phyloP scores from a whole-genome alignment of 2,888 invertebrate species.

The Drosophila maculinotata region DNA sequence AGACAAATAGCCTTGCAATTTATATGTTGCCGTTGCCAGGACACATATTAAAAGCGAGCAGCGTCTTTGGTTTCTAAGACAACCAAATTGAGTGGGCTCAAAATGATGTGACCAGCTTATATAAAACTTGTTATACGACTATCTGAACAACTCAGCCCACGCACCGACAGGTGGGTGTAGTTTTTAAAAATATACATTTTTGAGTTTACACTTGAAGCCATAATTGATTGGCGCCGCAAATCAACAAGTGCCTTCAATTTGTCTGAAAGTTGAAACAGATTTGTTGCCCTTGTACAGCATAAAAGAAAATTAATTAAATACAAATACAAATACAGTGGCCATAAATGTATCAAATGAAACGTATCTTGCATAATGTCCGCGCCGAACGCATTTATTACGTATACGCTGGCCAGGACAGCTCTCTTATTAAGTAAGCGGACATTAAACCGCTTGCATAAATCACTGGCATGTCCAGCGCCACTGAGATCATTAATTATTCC shows the following conservation, averaged over 20 bases:
- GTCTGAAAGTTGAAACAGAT: conserved; percentile 6
- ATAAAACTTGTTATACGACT: conserved; percentile 13
- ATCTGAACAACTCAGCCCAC: conserved; percentile 3
- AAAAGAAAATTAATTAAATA: conserved; percentile 68
- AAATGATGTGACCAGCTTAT: conserved; percentile 17
- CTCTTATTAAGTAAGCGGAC: conserved; percentile 61
- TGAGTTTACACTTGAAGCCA: conserved; percentile 23
- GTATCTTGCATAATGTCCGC: conserved; percentile 39
- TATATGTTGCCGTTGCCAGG: conserved; percentile 65
- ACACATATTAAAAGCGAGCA: conserved; percentile 63
- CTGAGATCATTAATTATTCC: conserved; percentile 66
- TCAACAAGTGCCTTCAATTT: conserved; percentile 61
- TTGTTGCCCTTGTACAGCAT: conserved; percentile 9
- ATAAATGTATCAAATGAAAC: conserved; percentile 47
- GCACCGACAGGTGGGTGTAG: conserved; percentile 51
- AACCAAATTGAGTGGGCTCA: conserved; percentile 47
- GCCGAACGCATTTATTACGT: conserved; percentile 45
- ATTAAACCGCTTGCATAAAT: conserved; percentile 75
- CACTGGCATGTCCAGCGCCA: conserved; percentile 56
- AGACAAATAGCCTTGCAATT: conserved; percentile 68
- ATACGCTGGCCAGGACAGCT: conserved; percentile 50
- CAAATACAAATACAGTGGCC: conserved; percentile 57
- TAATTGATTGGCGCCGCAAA: conserved; percentile 39
- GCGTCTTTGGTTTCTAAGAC: conserved; percentile 61
- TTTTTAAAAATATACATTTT: conserved; percentile 40